Evolutionary conservation across 2,888 invertebrate genomes (phyloP).

Genomic region (Oscheius sp.): DNA sequence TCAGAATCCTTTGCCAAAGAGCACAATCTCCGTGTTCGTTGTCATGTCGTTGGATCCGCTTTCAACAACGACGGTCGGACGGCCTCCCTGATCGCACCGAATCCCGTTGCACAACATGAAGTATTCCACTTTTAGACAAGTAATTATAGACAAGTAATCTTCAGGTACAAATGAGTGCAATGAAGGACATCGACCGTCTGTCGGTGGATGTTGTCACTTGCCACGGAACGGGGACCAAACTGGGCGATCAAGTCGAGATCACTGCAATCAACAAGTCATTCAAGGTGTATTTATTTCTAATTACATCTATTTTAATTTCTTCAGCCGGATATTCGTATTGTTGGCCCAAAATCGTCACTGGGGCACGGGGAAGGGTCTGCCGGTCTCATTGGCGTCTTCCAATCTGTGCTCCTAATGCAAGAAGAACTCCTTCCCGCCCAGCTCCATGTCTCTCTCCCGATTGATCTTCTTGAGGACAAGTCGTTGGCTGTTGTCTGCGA

Average conservation of each 20-base stretch:
- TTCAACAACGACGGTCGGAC: conserved; percentile 69
- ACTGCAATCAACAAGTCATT: conserved; percentile 50
- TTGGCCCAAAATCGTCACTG: conserved; percentile 40
- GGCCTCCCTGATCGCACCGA: conserved; percentile 64
- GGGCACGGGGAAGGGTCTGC: conserved; percentile 58
- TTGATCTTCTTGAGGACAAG: conserved; percentile 47
- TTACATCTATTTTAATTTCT: conserved; percentile 30
- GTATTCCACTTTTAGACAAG: too few species aligned
- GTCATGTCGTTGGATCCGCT: conserved; percentile 53
- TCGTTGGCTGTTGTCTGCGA: conserved; percentile 52
- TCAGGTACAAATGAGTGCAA: conserved; percentile 43
- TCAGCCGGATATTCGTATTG: conserved; percentile 37
- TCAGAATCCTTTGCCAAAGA: conserved; percentile 44
- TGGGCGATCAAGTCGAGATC: conserved; percentile 67
- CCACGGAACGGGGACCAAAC: conserved; percentile 69
- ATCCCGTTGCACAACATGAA: conserved; percentile 53
- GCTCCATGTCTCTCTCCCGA: conserved; percentile 54
- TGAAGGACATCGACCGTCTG: conserved; percentile 35
- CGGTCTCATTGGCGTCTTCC: conserved; percentile 52
- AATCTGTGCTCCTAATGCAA: conserved; percentile 50
- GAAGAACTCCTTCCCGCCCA: conserved; percentile 52
- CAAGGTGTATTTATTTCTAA: conserved; percentile 27
- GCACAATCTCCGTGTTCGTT: conserved; percentile 42
- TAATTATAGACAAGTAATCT: too few species aligned
- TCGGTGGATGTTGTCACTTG: conserved; percentile 65